Evolutionary conservation across 1,140 invertebrate species (phyloP).

Genomic region (Lasioglossum albipes): DNA sequence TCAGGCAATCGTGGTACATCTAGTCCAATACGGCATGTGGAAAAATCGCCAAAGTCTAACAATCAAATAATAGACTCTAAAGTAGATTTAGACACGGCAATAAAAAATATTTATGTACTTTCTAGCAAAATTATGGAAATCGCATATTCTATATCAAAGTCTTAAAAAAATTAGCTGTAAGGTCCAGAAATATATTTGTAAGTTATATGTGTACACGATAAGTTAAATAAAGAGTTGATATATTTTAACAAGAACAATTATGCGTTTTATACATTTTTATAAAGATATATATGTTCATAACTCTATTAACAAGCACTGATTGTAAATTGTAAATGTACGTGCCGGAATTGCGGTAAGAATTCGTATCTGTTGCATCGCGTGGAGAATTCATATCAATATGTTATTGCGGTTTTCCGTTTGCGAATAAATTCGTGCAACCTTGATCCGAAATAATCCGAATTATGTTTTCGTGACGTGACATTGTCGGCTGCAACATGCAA

Average conservation of each 20-base stretch:
- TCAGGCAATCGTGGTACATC: constrained; percentile 13
- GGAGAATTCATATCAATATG: not conserved
- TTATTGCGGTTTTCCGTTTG: not conserved
- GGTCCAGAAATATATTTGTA: not conserved
- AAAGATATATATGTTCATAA: not conserved
- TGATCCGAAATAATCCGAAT: not conserved
- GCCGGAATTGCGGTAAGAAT: not conserved
- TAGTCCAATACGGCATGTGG: constrained; percentile 2
- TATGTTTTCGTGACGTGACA: not conserved
- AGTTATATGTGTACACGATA: not conserved
- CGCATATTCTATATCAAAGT: not conserved
- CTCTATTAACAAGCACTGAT: not conserved
- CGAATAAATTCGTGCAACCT: not conserved
- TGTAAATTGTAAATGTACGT: not conserved
- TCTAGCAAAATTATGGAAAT: not conserved
- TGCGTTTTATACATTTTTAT: not conserved
- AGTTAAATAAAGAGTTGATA: not conserved
- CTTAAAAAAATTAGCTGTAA: not conserved
- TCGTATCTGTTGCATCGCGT: not conserved
- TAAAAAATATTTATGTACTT: constrained; percentile 16
- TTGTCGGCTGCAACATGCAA: not conserved
- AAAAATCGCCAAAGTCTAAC: not conserved
- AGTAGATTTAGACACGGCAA: not conserved
- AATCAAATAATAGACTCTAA: not conserved
- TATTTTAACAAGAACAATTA: not conserved